A percentile compares a stretch with the other conserved stretches of the same genome.
These are phyloP conservation scores for Colius striatus DNA, from an alignment of 2,113 vertebrate genomes.

Conservation along the genomic window DNA sequence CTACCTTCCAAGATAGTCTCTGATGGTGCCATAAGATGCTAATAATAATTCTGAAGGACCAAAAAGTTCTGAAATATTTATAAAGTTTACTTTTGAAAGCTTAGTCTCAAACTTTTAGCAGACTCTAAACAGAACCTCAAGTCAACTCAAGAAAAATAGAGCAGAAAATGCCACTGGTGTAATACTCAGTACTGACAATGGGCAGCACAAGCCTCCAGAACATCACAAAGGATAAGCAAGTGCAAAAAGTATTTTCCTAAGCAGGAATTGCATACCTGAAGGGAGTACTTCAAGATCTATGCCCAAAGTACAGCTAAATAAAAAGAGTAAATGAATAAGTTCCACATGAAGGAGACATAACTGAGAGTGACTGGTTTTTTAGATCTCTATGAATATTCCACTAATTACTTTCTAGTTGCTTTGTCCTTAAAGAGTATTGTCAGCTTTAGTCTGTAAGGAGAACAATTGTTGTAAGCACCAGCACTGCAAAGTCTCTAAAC, in stretches of 20 bases:
- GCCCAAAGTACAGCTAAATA: background rate
- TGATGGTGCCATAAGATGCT: background rate
- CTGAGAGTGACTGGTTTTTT: background rate
- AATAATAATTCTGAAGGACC: slow-evolving; percentile 5
- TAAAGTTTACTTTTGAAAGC: background rate
- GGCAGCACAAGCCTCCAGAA: background rate
- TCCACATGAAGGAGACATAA: background rate
- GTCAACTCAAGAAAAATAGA: background rate
- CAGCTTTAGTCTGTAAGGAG: background rate
- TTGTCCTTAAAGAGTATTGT: background rate
- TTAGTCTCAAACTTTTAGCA: background rate
- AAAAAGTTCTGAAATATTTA: slow-evolving; percentile 1
- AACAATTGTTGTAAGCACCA: background rate
- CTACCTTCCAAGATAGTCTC: background rate
- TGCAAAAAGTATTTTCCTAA: background rate
- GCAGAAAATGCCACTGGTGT: background rate
- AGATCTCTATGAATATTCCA: background rate
- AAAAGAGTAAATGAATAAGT: background rate
- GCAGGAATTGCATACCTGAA: background rate
- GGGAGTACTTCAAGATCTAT: background rate
- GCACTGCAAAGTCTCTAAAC: background rate
- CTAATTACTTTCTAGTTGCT: background rate
- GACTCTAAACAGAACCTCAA: background rate
- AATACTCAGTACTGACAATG: fast-evolving
- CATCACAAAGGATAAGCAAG: background rate